Conservation (phyloP, 2,888 invertebrate genomes). For the Rotaria macrura region DNA sequence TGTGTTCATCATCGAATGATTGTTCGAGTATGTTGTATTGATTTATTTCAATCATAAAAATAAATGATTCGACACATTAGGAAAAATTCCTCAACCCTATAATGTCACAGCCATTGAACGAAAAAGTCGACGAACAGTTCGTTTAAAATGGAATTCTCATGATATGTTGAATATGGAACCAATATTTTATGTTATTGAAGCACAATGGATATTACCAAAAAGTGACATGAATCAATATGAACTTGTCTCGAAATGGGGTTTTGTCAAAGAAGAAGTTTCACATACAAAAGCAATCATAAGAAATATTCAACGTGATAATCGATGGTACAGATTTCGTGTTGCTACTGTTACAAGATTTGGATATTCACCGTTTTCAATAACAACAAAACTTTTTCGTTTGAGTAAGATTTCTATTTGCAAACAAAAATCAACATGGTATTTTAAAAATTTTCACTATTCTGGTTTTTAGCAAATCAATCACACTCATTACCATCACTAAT, state of each 20-base stretch:
- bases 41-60: too few species aligned
- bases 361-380: constrained; percentile 42
- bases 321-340: constrained; percentile 44
- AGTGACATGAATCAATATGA: not conserved
- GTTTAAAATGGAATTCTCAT: not conserved
- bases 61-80: not conserved
- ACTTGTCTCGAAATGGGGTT: not conserved
- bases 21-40: not conserved
- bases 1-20: not conserved
- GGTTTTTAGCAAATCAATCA: not conserved
- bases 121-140: not conserved
- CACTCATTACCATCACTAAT: not conserved
- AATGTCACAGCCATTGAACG: not conserved
- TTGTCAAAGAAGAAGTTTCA: not conserved
- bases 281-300: not conserved
- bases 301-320: constrained; percentile 35
- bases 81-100: not conserved
- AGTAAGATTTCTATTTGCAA: not conserved
- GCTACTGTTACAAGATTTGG: constrained; percentile 44
- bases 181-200: constrained; percentile 6
- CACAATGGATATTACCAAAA: not conserved
- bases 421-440: not conserved
- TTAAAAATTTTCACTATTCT: not conserved
- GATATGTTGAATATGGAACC: not conserved
- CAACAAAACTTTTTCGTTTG: constrained; percentile 35